A percentile compares a stretch with the other conserved stretches of the same genome.
Evolutionary conservation across 2,888 invertebrate genomes (phyloP).

Genomic region (Cosmia pyralina): DNA sequence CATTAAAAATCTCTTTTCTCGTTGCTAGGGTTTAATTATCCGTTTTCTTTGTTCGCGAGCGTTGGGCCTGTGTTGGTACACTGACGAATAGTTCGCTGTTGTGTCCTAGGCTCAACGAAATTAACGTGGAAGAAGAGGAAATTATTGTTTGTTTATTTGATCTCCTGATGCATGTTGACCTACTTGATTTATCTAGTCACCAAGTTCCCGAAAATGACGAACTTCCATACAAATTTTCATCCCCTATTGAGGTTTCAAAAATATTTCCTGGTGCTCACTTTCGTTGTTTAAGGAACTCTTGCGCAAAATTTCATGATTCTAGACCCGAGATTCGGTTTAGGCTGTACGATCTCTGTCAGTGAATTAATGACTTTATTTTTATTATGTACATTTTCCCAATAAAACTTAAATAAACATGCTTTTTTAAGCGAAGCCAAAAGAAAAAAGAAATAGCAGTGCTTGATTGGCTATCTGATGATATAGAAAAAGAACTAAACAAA

Average conservation of each 20-base stretch:
- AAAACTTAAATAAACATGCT: background rate
- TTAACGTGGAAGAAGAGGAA: conserved; percentile 42
- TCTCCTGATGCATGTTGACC: conserved; percentile 29
- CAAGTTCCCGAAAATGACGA: background rate
- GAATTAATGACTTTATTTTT: background rate
- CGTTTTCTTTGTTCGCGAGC: conserved; percentile 86
- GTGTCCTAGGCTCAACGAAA: conserved; percentile 65
- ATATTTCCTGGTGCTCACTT: too few relatives aligned
- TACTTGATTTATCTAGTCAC: background rate
- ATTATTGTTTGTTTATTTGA: conserved; percentile 53
- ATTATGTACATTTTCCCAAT: too few relatives aligned
- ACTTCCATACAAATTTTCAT: background rate
- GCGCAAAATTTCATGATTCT: background rate
- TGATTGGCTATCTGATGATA: background rate
- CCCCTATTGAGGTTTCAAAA: background rate
- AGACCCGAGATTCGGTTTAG: too few relatives aligned
- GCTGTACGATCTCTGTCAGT: too few relatives aligned
- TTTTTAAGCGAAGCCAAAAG: too few relatives aligned
- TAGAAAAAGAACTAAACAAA: background rate
- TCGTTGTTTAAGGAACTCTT: background rate
- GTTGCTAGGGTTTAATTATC: conserved; percentile 88
- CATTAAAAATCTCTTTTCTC: conserved; percentile 89
- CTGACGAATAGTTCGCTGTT: conserved; percentile 77
- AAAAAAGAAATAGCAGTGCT: background rate
- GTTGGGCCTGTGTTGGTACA: conserved; percentile 78